These are phyloP conservation scores for Poeciliopsis presidionis DNA, from an alignment of 2,797 vertebrate genomes.

Conservation along the genomic window DNA sequence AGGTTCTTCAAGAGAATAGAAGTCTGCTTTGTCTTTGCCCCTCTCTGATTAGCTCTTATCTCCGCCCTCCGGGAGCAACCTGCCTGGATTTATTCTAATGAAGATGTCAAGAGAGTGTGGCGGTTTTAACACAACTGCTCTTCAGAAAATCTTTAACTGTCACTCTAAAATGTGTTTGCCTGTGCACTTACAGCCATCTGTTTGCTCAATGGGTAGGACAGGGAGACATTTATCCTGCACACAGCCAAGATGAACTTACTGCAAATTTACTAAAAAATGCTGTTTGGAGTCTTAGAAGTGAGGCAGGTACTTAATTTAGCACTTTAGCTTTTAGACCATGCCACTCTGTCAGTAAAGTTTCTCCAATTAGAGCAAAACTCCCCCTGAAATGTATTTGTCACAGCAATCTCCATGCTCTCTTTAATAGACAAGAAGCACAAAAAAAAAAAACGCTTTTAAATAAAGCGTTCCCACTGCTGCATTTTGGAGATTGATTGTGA, in stretches of 20 bases:
- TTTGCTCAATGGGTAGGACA: conserved; percentile 23
- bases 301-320: not conserved
- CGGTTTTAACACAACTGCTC: not conserved
- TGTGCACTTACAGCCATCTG: conserved; percentile 9
- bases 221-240: conserved; percentile 42
- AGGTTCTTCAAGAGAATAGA: not conserved
- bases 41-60: not conserved
- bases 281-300: conserved; percentile 10
- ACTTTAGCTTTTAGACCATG: conserved; percentile 12
- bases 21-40: not conserved
- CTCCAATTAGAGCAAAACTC: conserved; percentile 30
- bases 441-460: conserved; percentile 21
- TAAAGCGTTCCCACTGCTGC: conserved; percentile 9
- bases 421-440: not conserved
- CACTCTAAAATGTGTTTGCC: not conserved
- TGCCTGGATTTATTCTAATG: not conserved
- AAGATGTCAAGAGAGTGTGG: not conserved
- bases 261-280: conserved; percentile 25
- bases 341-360: conserved; percentile 26
- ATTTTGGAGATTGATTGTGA: conserved; percentile 47
- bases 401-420: not conserved
- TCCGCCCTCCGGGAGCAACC: not conserved
- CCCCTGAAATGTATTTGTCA: conserved; percentile 11
- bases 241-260: conserved; percentile 34
- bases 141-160: not conserved